A percentile compares a stretch with the other conserved stretches of the same genome.
Conservation (phyloP, 1,140 invertebrate species). For the Goniozus legneri region DNA sequence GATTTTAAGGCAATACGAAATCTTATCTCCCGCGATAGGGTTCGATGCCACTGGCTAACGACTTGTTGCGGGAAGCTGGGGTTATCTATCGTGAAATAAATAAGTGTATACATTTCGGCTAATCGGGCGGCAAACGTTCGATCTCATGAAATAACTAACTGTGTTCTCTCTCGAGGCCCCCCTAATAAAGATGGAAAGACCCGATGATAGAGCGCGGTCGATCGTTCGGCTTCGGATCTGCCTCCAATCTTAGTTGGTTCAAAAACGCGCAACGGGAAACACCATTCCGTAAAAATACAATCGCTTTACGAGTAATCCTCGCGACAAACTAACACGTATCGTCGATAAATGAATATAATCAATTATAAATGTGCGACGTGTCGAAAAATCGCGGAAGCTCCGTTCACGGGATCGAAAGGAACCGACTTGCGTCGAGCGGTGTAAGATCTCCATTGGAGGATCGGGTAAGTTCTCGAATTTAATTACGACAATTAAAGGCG, state of each 20-base stretch:
- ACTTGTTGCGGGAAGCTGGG: conserved; percentile 34
- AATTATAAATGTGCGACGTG: conserved; percentile 17
- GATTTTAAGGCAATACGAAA: no score
- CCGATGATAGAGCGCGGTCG: conserved; percentile 14
- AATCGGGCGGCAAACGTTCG: conserved; percentile 42
- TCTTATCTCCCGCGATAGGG: conserved; percentile 23
- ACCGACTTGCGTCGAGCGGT: conserved; percentile 20
- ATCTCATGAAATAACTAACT: conserved; percentile 45
- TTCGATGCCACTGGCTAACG: conserved; percentile 29
- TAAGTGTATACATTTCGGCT: conserved; percentile 47
- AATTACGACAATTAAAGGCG: conserved; percentile 45
- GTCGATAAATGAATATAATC: no score
- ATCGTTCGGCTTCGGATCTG: not conserved
- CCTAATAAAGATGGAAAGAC: conserved; percentile 33
- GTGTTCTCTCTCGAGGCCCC: conserved; percentile 27
- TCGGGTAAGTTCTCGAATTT: conserved; percentile 49
- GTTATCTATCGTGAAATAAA: conserved; percentile 48
- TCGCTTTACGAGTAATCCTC: not conserved
- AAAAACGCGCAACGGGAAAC: no score
- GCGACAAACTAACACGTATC: not conserved
- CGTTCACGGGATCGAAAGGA: no score
- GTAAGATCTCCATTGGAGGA: conserved; percentile 28
- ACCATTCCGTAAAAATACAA: not conserved
- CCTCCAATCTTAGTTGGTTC: not conserved
- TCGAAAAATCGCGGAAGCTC: conserved; percentile 5